Evolutionary conservation across 1,140 invertebrate genomes (phyloP).

Genomic region (Trichonephila inaurata): DNA sequence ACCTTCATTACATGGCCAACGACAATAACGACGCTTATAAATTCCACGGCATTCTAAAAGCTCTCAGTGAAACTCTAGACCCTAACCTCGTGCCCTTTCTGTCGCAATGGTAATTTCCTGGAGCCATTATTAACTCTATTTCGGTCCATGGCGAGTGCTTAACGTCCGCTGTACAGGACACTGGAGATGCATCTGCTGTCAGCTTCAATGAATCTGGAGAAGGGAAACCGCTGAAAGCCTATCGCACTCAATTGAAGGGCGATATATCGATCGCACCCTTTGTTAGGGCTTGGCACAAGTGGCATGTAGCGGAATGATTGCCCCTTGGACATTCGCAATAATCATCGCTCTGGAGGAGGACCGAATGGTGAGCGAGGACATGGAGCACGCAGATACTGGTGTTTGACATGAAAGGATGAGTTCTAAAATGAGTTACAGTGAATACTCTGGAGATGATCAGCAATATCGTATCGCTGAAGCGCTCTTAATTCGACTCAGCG

Average conservation of each 20-base stretch:
- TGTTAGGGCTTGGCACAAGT: neutral
- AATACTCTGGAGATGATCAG: too few relatives aligned
- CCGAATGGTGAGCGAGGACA: too few relatives aligned
- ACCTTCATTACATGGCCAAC: neutral
- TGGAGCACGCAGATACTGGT: too few relatives aligned
- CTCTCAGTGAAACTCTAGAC: neutral
- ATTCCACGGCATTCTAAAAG: neutral
- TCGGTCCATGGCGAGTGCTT: slow-evolving; percentile 5
- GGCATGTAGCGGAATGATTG: neutral
- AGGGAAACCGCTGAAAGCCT: slow-evolving; percentile 8
- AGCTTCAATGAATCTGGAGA: neutral
- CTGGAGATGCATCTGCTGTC: slow-evolving; percentile 7
- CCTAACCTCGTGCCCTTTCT: neutral
- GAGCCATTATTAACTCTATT: slow-evolving; percentile 31
- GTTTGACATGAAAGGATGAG: too few relatives aligned
- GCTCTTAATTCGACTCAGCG: too few relatives aligned
- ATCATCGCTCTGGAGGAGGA: neutral
- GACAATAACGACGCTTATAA: neutral
- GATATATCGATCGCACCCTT: neutral
- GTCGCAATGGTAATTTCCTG: slow-evolving; percentile 13
- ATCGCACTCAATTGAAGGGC: slow-evolving; percentile 11
- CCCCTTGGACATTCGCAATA: neutral
- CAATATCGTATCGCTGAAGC: too few relatives aligned
- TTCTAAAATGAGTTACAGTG: too few relatives aligned
- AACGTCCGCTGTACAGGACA: neutral